Percentiles rank a stretch among this genome's conserved stretches.
phyloP scores from a whole-genome alignment of 2,888 invertebrate species.

The Trissolcus japonicus region DNA sequence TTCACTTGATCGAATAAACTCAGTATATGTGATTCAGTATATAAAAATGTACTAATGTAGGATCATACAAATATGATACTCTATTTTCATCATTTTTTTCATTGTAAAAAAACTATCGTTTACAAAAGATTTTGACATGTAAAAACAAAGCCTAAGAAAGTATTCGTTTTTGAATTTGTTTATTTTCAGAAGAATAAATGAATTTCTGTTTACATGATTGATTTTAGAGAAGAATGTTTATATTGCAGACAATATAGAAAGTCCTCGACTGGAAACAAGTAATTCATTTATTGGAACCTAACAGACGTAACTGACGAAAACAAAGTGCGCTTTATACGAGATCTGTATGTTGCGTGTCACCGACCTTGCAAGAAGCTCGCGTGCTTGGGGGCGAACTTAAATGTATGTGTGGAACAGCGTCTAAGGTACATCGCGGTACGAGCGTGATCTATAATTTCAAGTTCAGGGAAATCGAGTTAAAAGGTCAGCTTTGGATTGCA shows the following conservation, averaged over 20 bases:
- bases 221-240: not conserved
- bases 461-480: conserved; percentile 54
- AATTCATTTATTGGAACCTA: conserved; percentile 10
- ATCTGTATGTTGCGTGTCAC: conserved; percentile 40
- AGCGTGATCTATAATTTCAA: conserved; percentile 51
- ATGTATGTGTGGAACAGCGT: conserved; percentile 17
- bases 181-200: too few relatives aligned
- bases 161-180: too few relatives aligned
- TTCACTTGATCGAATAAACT: too few relatives aligned
- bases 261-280: conserved; percentile 12
- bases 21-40: too few relatives aligned
- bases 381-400: conserved; percentile 28
- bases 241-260: not conserved
- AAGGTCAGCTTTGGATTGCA: conserved; percentile 35
- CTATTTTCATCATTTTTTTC: too few relatives aligned
- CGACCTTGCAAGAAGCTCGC: conserved; percentile 47
- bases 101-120: too few relatives aligned
- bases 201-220: not conserved
- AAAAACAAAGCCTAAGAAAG: too few relatives aligned
- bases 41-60: too few relatives aligned
- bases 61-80: too few relatives aligned
- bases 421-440: conserved; percentile 41
- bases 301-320: conserved; percentile 16
- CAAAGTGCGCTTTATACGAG: conserved; percentile 33
- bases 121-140: too few relatives aligned